Base-by-base conservation (phyloP, 2,888 invertebrate species). In the Orthosia gothica region DNA sequence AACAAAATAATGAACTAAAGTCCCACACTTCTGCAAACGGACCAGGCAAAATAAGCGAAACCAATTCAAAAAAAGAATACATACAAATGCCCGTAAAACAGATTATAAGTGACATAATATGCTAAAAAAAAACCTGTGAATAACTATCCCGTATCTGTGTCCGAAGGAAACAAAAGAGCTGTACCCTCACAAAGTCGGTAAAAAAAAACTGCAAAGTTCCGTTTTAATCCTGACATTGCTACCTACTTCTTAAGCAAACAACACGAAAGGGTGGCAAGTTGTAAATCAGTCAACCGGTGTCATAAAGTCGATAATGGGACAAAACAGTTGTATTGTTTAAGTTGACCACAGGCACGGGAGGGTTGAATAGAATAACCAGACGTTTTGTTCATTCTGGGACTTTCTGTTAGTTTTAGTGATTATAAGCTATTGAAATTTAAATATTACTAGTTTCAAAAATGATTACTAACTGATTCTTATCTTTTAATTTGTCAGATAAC, bases 191-290 rank as follows among this genome's bases (percentile, higher is more conserved):
- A 9, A 40, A 40, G 40, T 40, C 0, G 40, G 40, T 9, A 0
- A 1, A 70, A 76, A 75, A 61, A 66, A 65, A 50, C 16, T 57
- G 65, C 23, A 20, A 62, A 62, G 5, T 70, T 78, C 68, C 71
- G 79, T 82, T 87, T 74, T 89, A 89, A 90, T 89, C 89, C 87
- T 75, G 84, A 89, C 89, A 91, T 88, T 88, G 90, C 90, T 91
- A 90, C 91, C 90, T 91, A 90, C 91, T 88, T 84, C 72, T 82
- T 79, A 81, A 81, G 74, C 70, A 71, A 81, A 83, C 63, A 70
- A 75, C 71, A 88, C 79, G 79, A 81, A 73, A 68, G 72, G 76
- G 71, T 78, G 68, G 75, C 62, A 66, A 68, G 82, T 86, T 85
- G 85, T 90, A 90, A 88, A 90, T 90, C 89, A 85, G 74, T 87